Conservation (phyloP, 2,888 invertebrate genomes). For the Xylota sylvarum region DNA sequence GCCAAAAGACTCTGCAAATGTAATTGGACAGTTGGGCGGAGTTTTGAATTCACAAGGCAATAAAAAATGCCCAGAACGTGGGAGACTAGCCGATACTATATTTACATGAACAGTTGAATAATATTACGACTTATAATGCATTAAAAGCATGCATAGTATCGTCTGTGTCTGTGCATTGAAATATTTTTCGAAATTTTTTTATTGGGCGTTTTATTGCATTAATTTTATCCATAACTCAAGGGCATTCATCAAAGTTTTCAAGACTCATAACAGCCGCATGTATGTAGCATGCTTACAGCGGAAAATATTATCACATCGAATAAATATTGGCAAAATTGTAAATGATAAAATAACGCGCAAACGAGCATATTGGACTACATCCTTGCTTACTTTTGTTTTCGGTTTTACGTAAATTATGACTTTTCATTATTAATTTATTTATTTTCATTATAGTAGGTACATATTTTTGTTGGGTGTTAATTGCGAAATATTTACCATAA, state of each 20-base stretch:
- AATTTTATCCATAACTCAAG: conserved; percentile 50
- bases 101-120: conserved; percentile 44
- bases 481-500: conserved; percentile 4
- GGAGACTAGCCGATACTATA: conserved; percentile 25
- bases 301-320: conserved; percentile 45
- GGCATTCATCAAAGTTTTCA: conserved; percentile 52
- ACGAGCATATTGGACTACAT: conserved; percentile 50
- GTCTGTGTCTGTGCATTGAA: conserved; percentile 6
- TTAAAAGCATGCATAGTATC: conserved; percentile 31
- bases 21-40: conserved; percentile 56
- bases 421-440: conserved; percentile 44
- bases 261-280: conserved; percentile 18
- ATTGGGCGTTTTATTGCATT: conserved; percentile 48
- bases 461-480: conserved; percentile 36
- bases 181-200: conserved; percentile 28
- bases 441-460: conserved; percentile 11
- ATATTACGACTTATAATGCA: conserved; percentile 32
- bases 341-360: conserved; percentile 43
- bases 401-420: conserved; percentile 47
- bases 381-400: conserved; percentile 49
- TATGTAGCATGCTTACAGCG: neutral
- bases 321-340: conserved; percentile 36
- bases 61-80: conserved; percentile 47
- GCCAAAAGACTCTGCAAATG: conserved; percentile 59
- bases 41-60: conserved; percentile 38